Evolutionary conservation across 2,797 vertebrate species (phyloP), one percentile per base, ranked within the genome.

Genomic region (Centropyge bicolor): DNA sequence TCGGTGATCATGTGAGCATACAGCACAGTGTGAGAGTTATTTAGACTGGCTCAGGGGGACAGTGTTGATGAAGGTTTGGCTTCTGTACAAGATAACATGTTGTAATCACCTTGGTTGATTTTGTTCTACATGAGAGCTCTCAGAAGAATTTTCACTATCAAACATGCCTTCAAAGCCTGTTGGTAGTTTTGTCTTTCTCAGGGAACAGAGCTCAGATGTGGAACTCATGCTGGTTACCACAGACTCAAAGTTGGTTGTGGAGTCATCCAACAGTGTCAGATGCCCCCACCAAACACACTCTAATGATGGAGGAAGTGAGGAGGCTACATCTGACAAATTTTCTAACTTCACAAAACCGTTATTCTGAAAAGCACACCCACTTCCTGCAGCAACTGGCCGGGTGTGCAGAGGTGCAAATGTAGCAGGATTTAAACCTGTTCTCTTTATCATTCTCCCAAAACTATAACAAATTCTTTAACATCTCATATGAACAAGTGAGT

Each of bases 181-280:
- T 36, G 27, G 41, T 22, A 27, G 43, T 68, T 70, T 59, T 51
- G 9, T 57, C 56, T 59, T 52, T 52, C 6, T 57, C 17, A 40
- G 51, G 60, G 63, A 48, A 57, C 46, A 20, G 46, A 73, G 41
- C 36, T 55, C 43, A 51, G 60, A 60, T 40, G 46, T 74, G 35
- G 16, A 51, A 40, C 59, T 62, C 43, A 19, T 67, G 35, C 12
- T 73, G 45, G n/a, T 80, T 62, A 52, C 48, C 64, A 17, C 13
- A 46, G 41, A 31, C 61, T 52, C 10, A 36, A 31, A 57, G 12
- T n/a, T n/a, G 31, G 45, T 41, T 22, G n/a, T 62, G 35, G 48
- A 38, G 35, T 80, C 9, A 1, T 56, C 13, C 16, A 52, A 20
- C 54, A 41, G 52, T 2, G 4, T 12, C 46, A 1, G 38, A 52